A percentile compares a stretch with the other conserved stretches of the same genome.
These are phyloP conservation scores for Grus americana DNA, from an alignment of 2,113 vertebrate species.

Conservation along the genomic window DNA sequence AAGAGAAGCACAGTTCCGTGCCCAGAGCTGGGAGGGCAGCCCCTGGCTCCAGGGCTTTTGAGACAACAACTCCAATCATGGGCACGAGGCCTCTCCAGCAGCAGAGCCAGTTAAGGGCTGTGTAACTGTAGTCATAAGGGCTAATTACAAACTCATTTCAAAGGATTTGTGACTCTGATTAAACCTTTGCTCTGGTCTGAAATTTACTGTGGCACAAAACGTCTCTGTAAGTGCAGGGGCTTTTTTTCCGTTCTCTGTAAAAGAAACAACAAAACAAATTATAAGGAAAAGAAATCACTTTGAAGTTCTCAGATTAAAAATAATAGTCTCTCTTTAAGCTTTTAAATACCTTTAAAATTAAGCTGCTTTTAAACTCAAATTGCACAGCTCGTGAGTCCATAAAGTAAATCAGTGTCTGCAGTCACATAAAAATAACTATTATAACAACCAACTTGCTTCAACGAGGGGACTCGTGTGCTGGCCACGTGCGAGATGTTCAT, in stretches of 20 bases:
- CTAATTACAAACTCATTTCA: neutral
- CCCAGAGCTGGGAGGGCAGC: neutral
- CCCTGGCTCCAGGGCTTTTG: neutral
- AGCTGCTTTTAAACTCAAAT: slow-evolving; percentile 41
- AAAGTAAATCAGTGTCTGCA: slow-evolving; percentile 3
- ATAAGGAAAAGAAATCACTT: slow-evolving; percentile 17
- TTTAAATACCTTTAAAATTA: slow-evolving; percentile 29
- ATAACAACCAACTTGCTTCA: neutral
- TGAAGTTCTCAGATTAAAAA: slow-evolving; percentile 23
- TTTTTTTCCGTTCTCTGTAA: neutral
- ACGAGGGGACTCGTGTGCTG: neutral
- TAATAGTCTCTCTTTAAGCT: neutral
- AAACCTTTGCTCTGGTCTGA: slow-evolving; percentile 1
- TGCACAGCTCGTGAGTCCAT: neutral
- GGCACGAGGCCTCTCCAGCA: neutral
- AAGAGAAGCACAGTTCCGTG: neutral
- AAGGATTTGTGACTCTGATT: neutral
- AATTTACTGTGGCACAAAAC: slow-evolving; percentile 20
- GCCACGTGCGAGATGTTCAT: neutral
- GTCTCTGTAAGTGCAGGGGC: neutral
- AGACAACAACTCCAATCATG: neutral
- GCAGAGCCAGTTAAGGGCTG: neutral
- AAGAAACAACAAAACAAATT: slow-evolving; percentile 31
- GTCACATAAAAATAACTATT: neutral
- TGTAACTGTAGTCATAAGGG: neutral